These are phyloP conservation scores for Asbolus verrucosus DNA, from an alignment of 1,140 invertebrate genomes.

Conservation along the genomic window DNA sequence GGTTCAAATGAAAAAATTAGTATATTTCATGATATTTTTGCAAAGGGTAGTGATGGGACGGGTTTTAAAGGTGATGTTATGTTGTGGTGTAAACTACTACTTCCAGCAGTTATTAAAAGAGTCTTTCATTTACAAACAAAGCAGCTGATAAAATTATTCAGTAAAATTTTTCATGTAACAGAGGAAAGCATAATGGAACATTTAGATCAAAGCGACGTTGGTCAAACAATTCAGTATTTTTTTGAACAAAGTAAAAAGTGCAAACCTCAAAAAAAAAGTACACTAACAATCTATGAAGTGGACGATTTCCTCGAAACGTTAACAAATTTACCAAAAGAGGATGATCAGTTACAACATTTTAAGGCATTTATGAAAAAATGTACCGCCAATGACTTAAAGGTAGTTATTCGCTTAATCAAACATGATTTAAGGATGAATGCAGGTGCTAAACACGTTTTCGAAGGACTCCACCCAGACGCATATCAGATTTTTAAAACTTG, in stretches of 20 bases:
- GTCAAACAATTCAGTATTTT: constrained; percentile 85
- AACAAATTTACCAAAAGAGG: constrained; percentile 85
- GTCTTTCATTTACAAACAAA: constrained; percentile 95
- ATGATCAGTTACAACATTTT: constrained; percentile 85
- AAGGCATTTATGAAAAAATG: constrained; percentile 81
- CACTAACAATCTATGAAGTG: constrained; percentile 81
- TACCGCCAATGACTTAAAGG: constrained; percentile 88
- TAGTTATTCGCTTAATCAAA: constrained; percentile 88
- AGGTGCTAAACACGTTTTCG: constrained; percentile 91
- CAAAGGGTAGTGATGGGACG: constrained; percentile 74
- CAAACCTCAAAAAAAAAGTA: constrained; percentile 76
- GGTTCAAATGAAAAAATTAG: constrained; percentile 88
- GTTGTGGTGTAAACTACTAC: constrained; percentile 85
- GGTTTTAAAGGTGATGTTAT: constrained; percentile 82
- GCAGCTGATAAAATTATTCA: constrained; percentile 91
- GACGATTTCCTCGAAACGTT: constrained; percentile 81
- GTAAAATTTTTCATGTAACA: constrained; percentile 79
- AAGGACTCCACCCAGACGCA: constrained; percentile 86
- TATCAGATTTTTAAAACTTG: constrained; percentile 90
- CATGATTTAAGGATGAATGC: constrained; percentile 93
- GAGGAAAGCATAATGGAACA: constrained; percentile 87
- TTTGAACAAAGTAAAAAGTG: constrained; percentile 77
- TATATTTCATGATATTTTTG: constrained; percentile 78
- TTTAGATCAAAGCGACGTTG: constrained; percentile 91
- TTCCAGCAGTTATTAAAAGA: constrained; percentile 84